Base-by-base conservation (phyloP, 2,797 vertebrate species). In the Lutra lutra region DNA sequence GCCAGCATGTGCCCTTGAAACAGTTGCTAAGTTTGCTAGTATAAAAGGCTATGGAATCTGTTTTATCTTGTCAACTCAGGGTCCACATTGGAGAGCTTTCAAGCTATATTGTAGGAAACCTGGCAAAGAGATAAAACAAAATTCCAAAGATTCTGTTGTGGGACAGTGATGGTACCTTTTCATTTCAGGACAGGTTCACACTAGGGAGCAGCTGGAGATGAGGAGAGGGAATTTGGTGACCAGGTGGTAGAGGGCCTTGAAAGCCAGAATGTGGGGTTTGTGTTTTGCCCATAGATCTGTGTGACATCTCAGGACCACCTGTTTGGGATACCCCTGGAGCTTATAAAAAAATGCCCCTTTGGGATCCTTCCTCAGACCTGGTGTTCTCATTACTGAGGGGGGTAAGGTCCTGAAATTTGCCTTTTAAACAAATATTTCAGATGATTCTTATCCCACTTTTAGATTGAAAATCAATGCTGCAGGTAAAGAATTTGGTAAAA, bases 51-150 rank as follows among this genome's bases (percentile, higher is more conserved):
- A 5, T 75, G 72, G 14, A 90, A 86, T 93, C 23, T 94, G 9
- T 54, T 92, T 88, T 85, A 60, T 93, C 23, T 83, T 94, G 40
- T 96, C 51, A 90, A 21, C 35, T 94, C 46, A 68, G 12, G 18
- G 32, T 80, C 32, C 7, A 35, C 25, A 84, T 32, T 78, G 46
- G 29, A 85, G 86, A 79, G 35, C 54, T 86, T 62, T 78, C 56
- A 43, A 78, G 40, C 14, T 23, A 70, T 95, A 29, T 32, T 94
- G 10, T 79, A 48, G 62, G 38, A 91, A 91, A 93, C 48, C 48
- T 83, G 40, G 40, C 38, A 75, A 88, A 85, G 6, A 70, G 48
- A 27, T 32, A 62, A 91, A 96, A 89, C 20, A 94, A 60, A 66
- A 91, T 60, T 82, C 32, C 43, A 86, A 43, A 27, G 54, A 40